Evolutionary conservation across 1,140 invertebrate species (phyloP).

Genomic region (Mylabris phalerata): DNA sequence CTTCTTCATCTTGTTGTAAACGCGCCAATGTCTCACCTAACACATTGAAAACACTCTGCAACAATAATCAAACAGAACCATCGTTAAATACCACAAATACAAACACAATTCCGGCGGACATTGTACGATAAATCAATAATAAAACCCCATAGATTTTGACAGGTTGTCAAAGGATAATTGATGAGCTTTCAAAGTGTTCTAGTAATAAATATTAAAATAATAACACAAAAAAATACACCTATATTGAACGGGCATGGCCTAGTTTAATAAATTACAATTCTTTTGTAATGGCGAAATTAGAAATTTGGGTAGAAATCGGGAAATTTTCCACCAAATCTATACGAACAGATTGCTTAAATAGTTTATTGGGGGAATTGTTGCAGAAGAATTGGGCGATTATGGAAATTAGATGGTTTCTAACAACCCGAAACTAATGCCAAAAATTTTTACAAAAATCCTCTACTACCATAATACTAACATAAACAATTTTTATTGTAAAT

Average conservation of each 20-base stretch:
- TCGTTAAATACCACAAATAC: no score
- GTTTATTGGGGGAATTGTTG: no score
- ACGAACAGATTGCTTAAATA: no score
- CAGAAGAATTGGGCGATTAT: no score
- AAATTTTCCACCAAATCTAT: no score
- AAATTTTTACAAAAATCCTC: no score
- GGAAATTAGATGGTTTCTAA: no score
- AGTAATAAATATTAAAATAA: background rate
- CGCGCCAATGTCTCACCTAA: constrained; percentile 79
- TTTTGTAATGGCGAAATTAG: no score
- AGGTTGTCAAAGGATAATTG: background rate
- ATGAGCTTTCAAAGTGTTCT: background rate
- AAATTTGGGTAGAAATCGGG: no score
- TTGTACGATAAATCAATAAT: background rate
- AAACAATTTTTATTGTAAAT: no score
- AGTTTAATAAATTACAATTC: background rate
- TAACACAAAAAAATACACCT: background rate
- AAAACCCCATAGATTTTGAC: background rate
- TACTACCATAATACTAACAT: no score
- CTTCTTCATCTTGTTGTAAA: constrained; percentile 69
- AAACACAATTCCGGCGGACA: background rate
- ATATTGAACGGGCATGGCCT: background rate
- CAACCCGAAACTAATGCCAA: no score
- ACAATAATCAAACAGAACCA: constrained; percentile 11
- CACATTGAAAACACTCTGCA: constrained; percentile 75